These are phyloP conservation scores for Papilio dardanus DNA, from an alignment of 1,140 invertebrate genomes.

Conservation along the genomic window DNA sequence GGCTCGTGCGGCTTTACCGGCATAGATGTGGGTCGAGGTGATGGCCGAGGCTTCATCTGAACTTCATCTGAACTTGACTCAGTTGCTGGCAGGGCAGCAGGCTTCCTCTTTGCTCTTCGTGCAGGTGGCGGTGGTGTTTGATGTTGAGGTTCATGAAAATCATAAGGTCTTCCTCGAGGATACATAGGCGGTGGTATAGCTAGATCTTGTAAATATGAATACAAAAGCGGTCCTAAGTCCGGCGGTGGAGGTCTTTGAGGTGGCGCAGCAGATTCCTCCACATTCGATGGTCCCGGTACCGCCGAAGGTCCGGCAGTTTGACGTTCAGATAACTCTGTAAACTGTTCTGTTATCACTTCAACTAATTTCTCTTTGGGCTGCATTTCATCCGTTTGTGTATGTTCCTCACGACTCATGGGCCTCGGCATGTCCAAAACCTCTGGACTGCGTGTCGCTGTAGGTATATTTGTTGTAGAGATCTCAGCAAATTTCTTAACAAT, in stretches of 20 bases:
- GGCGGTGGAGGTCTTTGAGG: conserved; percentile 84
- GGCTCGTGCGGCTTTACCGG: conserved; percentile 78
- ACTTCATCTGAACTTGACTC: conserved; percentile 82
- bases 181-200: conserved; percentile 72
- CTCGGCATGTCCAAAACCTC: conserved; percentile 49
- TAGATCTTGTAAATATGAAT: conserved; percentile 83
- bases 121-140: conserved; percentile 65
- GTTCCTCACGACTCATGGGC: conserved; percentile 69
- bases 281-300: conserved; percentile 57
- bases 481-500: conserved; percentile 83
- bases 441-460: conserved; percentile 38
- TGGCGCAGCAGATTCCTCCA: conserved; percentile 61
- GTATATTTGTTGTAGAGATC: conserved; percentile 60
- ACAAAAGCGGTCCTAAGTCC: conserved; percentile 77
- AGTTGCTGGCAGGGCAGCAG: conserved; percentile 56
- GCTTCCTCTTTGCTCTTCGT: conserved; percentile 70
- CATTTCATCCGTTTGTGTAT: conserved; percentile 75
- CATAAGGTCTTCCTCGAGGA: conserved; percentile 65
- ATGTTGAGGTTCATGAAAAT: conserved; percentile 63
- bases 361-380: conserved; percentile 37
- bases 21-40: conserved; percentile 69
- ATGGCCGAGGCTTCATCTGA: conserved; percentile 62
- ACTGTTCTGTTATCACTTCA: conserved; percentile 38
- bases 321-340: conserved; percentile 23
- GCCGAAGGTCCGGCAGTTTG: conserved; percentile 42